Percentiles rank a stretch among this genome's conserved stretches.
Evolutionary conservation across 2,888 invertebrate genomes (phyloP).

Genomic region (Osmoderma eremita): DNA sequence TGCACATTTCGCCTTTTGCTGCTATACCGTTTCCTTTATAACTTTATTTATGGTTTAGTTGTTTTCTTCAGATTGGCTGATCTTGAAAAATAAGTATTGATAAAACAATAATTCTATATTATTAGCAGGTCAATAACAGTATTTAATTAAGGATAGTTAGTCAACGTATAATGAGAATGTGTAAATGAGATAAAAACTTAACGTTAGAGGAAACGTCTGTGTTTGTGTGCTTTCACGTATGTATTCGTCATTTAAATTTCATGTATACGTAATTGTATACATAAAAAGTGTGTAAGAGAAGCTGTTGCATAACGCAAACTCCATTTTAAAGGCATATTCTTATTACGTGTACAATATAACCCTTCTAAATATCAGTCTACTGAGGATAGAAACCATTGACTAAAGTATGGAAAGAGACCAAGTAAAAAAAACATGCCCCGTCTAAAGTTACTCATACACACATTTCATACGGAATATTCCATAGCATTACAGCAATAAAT

Average conservation of each 20-base stretch:
- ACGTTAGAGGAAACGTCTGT: constrained; percentile 18
- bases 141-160: too few relatives aligned
- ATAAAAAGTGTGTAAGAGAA: constrained; percentile 26
- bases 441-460: constrained; percentile 35
- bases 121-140: too few relatives aligned
- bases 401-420: constrained; percentile 20
- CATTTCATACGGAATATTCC: constrained; percentile 30
- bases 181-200: constrained; percentile 13
- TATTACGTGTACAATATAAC: constrained; percentile 21
- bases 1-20: background rate
- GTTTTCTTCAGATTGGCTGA: too few relatives aligned
- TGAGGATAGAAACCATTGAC: constrained; percentile 19
- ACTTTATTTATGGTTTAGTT: too few relatives aligned
- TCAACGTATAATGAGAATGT: background rate
- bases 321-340: constrained; percentile 35
- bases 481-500: constrained; percentile 23
- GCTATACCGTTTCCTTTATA: too few relatives aligned
- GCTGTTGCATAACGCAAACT: constrained; percentile 27
- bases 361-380: constrained; percentile 15
- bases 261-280: constrained; percentile 20
- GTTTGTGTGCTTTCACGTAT: constrained; percentile 21
- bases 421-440: constrained; percentile 39
- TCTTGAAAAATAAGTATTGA: too few relatives aligned
- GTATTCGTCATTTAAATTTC: constrained; percentile 14
- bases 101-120: too few relatives aligned